Percentiles rank a stretch among this genome's conserved stretches.
Evolutionary conservation across 2,888 invertebrate species (phyloP).

Genomic region (Tupiocoris notatus): DNA sequence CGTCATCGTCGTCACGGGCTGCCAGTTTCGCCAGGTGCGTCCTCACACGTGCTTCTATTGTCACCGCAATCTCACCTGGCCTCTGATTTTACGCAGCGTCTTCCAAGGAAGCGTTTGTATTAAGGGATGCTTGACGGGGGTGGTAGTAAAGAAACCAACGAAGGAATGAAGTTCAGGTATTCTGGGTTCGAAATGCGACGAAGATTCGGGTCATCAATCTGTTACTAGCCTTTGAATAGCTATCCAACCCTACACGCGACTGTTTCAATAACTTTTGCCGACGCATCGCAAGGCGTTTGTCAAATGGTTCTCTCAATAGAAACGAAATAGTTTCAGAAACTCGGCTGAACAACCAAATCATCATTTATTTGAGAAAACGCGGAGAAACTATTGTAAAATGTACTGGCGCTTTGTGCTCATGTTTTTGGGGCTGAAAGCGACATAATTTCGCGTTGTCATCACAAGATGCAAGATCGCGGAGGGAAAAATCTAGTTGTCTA

Average conservation of each 20-base stretch:
- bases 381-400: too few relatives aligned
- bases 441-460: too few relatives aligned
- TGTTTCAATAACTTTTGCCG: not conserved
- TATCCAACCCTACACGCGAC: not conserved
- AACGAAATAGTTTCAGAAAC: not conserved
- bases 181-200: not conserved
- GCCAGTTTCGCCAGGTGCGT: constrained; percentile 32
- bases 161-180: not conserved
- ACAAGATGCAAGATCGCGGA: too few relatives aligned
- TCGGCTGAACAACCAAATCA: too few relatives aligned
- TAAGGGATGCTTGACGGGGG: not conserved
- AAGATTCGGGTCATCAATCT: not conserved
- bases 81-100: not conserved
- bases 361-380: too few relatives aligned
- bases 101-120: not conserved
- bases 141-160: not conserved
- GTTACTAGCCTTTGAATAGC: not conserved
- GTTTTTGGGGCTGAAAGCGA: too few relatives aligned
- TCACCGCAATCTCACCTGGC: not conserved
- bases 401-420: too few relatives aligned
- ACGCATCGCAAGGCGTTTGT: not conserved
- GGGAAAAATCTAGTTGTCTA: too few relatives aligned
- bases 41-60: constrained; percentile 38
- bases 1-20: constrained; percentile 21
- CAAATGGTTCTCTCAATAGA: not conserved